Evolutionary conservation across 2,113 vertebrate genomes (phyloP).

Genomic region (Mirounga angustirostris): DNA sequence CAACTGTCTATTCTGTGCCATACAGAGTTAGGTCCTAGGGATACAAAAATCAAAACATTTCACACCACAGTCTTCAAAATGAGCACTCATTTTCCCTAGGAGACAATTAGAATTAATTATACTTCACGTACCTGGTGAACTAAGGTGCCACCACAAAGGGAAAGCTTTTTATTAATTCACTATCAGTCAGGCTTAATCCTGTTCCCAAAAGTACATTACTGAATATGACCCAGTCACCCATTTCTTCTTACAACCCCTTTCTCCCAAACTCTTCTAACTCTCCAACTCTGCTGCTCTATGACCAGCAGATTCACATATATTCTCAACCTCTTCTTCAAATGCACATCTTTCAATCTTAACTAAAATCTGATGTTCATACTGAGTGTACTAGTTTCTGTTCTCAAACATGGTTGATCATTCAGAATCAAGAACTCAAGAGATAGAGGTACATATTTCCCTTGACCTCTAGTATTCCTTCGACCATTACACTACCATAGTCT

Average conservation of each 20-base stretch:
- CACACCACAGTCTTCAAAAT: neutral
- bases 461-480: neutral
- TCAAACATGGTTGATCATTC: neutral
- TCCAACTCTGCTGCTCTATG: neutral
- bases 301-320: neutral
- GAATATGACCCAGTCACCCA: neutral
- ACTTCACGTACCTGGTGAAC: neutral
- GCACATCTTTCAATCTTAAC: constrained; percentile 13
- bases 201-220: neutral
- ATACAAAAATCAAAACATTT: constrained; percentile 34
- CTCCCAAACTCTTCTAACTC: neutral
- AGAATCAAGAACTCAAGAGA: constrained; percentile 5
- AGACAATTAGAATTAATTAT: neutral
- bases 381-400: neutral
- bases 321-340: neutral
- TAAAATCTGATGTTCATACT: neutral
- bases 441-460: constrained; percentile 8
- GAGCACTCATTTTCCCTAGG: neutral
- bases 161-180: constrained; percentile 5
- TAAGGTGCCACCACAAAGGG: neutral
- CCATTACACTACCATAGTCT: neutral
- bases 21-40: neutral
- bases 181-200: constrained; percentile 2
- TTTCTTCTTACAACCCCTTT: neutral
- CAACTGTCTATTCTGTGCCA: neutral